Base-by-base conservation (phyloP, 2,888 invertebrate species). In the Lampropteryx suffumata region DNA sequence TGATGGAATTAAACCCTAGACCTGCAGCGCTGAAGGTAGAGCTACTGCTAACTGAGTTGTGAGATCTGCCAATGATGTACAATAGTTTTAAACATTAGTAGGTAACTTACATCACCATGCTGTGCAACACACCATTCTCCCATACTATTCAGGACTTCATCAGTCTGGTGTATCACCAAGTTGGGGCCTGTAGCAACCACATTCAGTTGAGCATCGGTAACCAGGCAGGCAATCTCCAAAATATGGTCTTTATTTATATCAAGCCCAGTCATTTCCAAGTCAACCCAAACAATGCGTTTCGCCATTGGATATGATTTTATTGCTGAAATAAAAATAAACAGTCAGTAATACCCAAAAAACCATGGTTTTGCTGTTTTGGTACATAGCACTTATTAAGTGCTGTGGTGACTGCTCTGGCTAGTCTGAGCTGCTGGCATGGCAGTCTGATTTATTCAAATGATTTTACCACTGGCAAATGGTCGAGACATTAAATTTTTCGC, bases 201-300 rank as follows among this genome's bases (percentile, higher is more conserved):
- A 63, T 96, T 94, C 10, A 98, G 84, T 43, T 97, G 74, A 8
- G 91, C 87, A 74, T 98, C 97, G 0, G 99, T 99, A 45, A 99
- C 92, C 24, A 99, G 73, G 74, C 97, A 96, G 0, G 97, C 96
- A 46, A 98, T 92, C 91, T 99, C 99, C 69, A 99, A 79, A 44
- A 99, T 96, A 57, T 94, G 92, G 70, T 97, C 95, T 42, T 84
- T 93, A 0, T 94, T 90, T 37, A 95, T 76, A 73, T 98, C 92
- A 10, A 99, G 82, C 0, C 99, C 99, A 6, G 98, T 97, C 97
- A 99, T 97, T 94, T 96, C 96, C 65, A 95, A 77, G 67, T 96
- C 95, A 32, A 95, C 85, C 96, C 96, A 96, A 9, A 95, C 94
- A 57, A 96, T 88, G 27, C 80, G 71, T 45, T 85, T 86, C 8